phyloP scores from a whole-genome alignment of 1,140 invertebrate genomes.

The Cyrtorhinus lividipennis region DNA sequence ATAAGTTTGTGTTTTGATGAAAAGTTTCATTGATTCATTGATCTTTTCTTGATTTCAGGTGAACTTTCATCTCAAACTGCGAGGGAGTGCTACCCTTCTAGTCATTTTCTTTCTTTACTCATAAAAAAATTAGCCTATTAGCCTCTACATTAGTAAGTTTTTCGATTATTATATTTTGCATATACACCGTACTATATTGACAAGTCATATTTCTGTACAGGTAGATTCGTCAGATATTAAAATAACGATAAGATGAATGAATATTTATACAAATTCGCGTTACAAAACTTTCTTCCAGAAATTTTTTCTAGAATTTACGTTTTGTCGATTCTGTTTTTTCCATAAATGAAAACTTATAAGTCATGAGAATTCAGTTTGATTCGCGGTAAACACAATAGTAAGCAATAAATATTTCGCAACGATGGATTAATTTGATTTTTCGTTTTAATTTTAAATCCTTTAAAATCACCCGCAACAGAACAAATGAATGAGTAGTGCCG shows the following conservation, averaged over 20 bases:
- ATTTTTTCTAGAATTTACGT: not conserved
- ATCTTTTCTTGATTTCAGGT: not conserved
- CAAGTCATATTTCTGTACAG: slow-evolving; percentile 9
- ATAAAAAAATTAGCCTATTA: slow-evolving; percentile 13
- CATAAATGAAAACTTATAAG: too few species aligned
- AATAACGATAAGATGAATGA: too few species aligned
- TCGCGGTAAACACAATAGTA: too few species aligned
- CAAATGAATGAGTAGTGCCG: too few species aligned
- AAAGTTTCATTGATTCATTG: too few species aligned
- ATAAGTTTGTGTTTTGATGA: too few species aligned
- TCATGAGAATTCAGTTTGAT: too few species aligned
- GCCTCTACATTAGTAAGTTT: slow-evolving; percentile 11
- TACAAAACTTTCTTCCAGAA: not conserved
- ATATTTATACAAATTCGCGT: not conserved
- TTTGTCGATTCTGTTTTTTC: not conserved
- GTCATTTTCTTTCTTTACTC: slow-evolving; percentile 19
- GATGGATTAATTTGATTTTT: too few species aligned
- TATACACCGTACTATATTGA: not conserved
- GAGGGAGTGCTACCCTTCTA: slow-evolving; percentile 13
- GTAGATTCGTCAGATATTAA: slow-evolving; percentile 1
- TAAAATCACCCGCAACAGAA: too few species aligned
- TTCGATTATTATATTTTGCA: slow-evolving; percentile 17
- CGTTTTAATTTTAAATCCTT: too few species aligned
- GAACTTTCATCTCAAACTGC: not conserved
- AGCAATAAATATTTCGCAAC: too few species aligned